Evolutionary conservation across 2,113 vertebrate genomes (phyloP).

Genomic region (Lontra canadensis): DNA sequence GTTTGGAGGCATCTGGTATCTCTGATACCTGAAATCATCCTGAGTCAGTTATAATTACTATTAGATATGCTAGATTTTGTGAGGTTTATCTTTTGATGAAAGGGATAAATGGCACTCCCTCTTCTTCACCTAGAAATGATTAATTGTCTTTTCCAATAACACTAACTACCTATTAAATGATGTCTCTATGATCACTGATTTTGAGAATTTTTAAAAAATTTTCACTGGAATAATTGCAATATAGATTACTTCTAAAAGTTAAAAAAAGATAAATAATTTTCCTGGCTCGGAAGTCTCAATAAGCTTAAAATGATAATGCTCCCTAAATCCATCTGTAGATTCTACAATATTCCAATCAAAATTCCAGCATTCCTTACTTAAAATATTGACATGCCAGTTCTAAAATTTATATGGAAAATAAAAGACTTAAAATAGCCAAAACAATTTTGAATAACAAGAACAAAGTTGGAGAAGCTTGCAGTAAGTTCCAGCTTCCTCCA

Average conservation of each 20-base stretch:
- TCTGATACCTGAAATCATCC: neutral
- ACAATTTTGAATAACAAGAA: neutral
- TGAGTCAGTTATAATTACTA: neutral
- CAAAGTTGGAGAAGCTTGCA: neutral
- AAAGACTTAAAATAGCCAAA: neutral
- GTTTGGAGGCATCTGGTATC: neutral
- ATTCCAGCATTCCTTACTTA: neutral
- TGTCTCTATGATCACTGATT: neutral
- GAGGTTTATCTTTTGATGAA: neutral
- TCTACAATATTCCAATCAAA: neutral
- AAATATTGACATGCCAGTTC: neutral
- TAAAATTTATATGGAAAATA: neutral
- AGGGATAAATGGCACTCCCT: neutral
- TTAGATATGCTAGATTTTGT: neutral
- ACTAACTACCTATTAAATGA: neutral
- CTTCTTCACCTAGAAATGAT: neutral
- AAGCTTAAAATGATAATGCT: neutral
- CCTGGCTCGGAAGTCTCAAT: neutral
- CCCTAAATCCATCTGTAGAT: neutral
- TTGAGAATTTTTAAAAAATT: neutral
- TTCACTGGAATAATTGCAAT: neutral
- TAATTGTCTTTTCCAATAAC: neutral
- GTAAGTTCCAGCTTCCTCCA: neutral
- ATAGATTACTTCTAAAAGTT: neutral
- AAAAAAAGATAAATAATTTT: neutral